Conservation (phyloP, 2,888 invertebrate genomes). For the Didymodactylos carnosus region DNA sequence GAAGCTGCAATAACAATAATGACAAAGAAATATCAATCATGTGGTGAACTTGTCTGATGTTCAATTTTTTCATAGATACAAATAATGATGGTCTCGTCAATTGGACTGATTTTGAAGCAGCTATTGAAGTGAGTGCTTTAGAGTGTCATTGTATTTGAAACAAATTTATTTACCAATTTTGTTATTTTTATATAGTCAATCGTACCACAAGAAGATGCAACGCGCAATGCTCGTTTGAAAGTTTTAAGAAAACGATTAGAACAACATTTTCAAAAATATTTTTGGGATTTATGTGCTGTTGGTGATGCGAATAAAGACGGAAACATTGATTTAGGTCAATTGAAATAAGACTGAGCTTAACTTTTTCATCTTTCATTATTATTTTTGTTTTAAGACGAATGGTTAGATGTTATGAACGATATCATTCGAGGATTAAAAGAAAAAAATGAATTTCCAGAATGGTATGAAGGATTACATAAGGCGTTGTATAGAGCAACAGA, state of each 20-base stretch:
- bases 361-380: not conserved
- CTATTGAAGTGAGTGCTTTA: conserved; percentile 1
- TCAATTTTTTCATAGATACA: conserved; percentile 9
- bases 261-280: conserved; percentile 15
- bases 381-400: not conserved
- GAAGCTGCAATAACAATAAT: too few relatives aligned
- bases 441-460: conserved; percentile 11
- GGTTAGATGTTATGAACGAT: conserved; percentile 15
- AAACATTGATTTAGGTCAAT: conserved; percentile 6
- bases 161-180: not conserved
- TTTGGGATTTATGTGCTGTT: conserved; percentile 15
- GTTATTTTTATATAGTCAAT: not conserved
- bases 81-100: conserved; percentile 14
- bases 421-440: conserved; percentile 8
- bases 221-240: conserved; percentile 14
- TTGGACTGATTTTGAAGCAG: conserved; percentile 13
- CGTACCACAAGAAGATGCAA: conserved; percentile 12
- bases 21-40: not conserved
- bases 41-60: not conserved
- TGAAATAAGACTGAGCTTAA: not conserved
- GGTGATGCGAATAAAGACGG: conserved; percentile 15
- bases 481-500: conserved; percentile 12
- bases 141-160: not conserved
- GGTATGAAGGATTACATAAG: conserved; percentile 15
- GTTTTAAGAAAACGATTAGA: conserved; percentile 14